Conservation (phyloP, 1,140 invertebrate genomes). For the Hycleus phaleratus region DNA sequence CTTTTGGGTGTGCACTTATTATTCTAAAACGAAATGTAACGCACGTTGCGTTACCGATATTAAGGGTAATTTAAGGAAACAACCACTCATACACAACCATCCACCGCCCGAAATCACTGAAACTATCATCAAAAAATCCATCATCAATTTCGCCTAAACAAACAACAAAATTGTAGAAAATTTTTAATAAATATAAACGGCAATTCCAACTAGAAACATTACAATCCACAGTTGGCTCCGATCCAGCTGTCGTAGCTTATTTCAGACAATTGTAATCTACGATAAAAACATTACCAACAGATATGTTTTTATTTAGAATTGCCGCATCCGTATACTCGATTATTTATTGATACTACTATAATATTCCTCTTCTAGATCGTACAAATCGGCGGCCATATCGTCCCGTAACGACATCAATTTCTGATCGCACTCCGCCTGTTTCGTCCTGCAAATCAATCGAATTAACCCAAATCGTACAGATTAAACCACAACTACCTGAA, state of each 20-base stretch:
- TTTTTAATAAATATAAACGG: background rate
- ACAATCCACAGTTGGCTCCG: too few relatives aligned
- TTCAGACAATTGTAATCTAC: too few relatives aligned
- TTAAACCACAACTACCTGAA: constrained; percentile 45
- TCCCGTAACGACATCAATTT: constrained; percentile 87
- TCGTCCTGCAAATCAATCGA: constrained; percentile 48
- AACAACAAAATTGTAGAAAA: background rate
- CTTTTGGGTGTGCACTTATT: constrained; percentile 20
- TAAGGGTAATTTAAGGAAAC: background rate
- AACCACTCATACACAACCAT: constrained; percentile 9
- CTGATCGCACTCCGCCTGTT: constrained; percentile 87
- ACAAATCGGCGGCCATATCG: constrained; percentile 91
- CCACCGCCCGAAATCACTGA: constrained; percentile 1
- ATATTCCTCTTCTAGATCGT: constrained; percentile 96
- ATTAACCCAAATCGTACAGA: too few relatives aligned
- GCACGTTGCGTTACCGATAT: constrained; percentile 7
- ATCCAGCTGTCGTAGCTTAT: too few relatives aligned
- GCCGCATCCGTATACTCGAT: constrained; percentile 9
- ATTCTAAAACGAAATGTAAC: constrained; percentile 16
- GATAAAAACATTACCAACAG: background rate
- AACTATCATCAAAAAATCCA: background rate
- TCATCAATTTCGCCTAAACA: too few relatives aligned
- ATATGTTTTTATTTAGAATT: too few relatives aligned
- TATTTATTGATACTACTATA: constrained; percentile 91
- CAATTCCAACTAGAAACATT: too few relatives aligned